A percentile compares a stretch with the other conserved stretches of the same genome.
Conservation (phyloP, 2,113 vertebrate species). For the Trematomus loennbergii region DNA sequence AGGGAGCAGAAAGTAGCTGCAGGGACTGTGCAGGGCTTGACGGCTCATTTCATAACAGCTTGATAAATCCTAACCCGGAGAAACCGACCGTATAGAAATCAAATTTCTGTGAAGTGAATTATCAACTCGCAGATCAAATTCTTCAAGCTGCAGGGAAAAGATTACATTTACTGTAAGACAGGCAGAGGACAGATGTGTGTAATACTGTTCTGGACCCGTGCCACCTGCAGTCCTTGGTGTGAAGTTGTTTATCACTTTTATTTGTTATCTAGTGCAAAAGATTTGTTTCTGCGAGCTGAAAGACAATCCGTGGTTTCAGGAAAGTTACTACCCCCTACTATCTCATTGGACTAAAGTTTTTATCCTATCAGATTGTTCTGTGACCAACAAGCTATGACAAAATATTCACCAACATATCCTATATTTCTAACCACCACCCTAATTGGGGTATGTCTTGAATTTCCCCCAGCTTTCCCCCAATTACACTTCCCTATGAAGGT, state of each 20-base stretch:
- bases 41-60: background rate
- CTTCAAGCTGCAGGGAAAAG: conserved; percentile 34
- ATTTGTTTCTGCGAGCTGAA: background rate
- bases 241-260: conserved; percentile 9
- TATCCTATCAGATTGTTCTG: background rate
- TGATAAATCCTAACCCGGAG: conserved; percentile 25
- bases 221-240: conserved; percentile 6
- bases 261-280: background rate
- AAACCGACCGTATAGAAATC: conserved; percentile 30
- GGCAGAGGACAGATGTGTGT: conserved; percentile 42
- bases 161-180: conserved; percentile 51
- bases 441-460: conserved; percentile 11
- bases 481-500: conserved; percentile 1
- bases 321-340: background rate
- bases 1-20: background rate
- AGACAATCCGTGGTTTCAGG: background rate
- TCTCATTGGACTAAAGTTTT: background rate
- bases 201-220: conserved; percentile 21
- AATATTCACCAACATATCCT: background rate
- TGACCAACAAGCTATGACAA: background rate
- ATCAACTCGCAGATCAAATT: conserved; percentile 55
- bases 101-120: conserved; percentile 43
- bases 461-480: background rate
- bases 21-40: conserved; percentile 15
- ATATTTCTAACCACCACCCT: background rate